A percentile compares a stretch with the other conserved stretches of the same genome.
Evolutionary conservation across 2,797 vertebrate genomes (phyloP).

Genomic region (Pipistrellus kuhlii): DNA sequence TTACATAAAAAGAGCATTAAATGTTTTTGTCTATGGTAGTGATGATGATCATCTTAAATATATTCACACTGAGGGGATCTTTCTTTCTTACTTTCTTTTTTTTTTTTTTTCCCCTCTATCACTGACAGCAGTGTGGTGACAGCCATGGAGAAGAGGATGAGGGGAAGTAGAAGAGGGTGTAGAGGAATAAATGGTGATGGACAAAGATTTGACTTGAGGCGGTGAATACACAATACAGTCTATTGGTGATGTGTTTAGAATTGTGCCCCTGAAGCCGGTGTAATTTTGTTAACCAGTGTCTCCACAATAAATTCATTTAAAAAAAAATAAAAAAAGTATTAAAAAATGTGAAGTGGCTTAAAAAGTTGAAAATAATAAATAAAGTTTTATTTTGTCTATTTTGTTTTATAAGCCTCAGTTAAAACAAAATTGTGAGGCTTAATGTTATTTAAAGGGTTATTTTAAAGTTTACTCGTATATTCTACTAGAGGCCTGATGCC

Average conservation of each 20-base stretch:
- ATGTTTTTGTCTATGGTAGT: not conserved
- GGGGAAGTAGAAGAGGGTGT: not conserved
- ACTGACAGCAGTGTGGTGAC: not conserved
- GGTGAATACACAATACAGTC: not conserved
- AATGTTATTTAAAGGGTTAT: not conserved
- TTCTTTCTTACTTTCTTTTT: not conserved
- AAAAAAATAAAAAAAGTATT: not conserved
- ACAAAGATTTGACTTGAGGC: not conserved
- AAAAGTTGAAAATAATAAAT: constrained; percentile 13
- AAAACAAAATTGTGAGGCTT: not conserved
- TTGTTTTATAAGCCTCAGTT: not conserved
- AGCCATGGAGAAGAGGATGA: no score
- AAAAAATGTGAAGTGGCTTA: not conserved
- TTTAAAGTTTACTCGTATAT: not conserved
- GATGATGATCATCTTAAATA: not conserved
- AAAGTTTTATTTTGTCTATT: not conserved
- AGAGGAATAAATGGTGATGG: not conserved
- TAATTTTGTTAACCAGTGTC: not conserved
- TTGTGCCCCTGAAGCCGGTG: not conserved
- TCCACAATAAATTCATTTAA: no score
- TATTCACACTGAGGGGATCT: not conserved
- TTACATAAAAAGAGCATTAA: not conserved
- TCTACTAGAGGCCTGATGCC: not conserved
- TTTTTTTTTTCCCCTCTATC: not conserved
- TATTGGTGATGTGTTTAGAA: not conserved